These are phyloP conservation scores for Drosophila repleta DNA, from an alignment of 1,140 invertebrate genomes.

Conservation along the genomic window DNA sequence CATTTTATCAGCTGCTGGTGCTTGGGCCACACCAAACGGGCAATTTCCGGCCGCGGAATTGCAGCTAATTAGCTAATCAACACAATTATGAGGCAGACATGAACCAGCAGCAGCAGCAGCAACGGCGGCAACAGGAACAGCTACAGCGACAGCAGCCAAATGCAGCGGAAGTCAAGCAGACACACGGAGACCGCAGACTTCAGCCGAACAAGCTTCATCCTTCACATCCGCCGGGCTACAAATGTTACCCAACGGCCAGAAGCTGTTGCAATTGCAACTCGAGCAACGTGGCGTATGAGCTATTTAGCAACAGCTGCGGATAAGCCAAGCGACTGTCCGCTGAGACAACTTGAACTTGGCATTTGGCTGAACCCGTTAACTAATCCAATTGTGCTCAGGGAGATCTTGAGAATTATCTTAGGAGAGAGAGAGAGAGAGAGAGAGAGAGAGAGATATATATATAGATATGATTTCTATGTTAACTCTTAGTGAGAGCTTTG, in stretches of 20 bases:
- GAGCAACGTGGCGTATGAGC: conserved; percentile 14
- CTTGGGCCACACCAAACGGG: conserved; percentile 40
- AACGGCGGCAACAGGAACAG: background rate
- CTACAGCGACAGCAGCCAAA: conserved; percentile 10
- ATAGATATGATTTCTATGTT: too few relatives aligned
- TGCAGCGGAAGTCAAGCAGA: conserved; percentile 63
- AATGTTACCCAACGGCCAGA: conserved; percentile 3
- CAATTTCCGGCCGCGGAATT: conserved; percentile 77
- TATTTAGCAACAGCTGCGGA: conserved; percentile 5
- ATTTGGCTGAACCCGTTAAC: too few relatives aligned
- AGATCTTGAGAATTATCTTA: too few relatives aligned
- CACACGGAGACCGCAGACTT: conserved; percentile 21
- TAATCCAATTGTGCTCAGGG: too few relatives aligned
- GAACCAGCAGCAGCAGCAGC: background rate
- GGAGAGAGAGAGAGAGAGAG: too few relatives aligned
- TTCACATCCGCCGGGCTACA: conserved; percentile 15
- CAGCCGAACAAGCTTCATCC: background rate
- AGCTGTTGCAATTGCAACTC: background rate
- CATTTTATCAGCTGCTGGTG: conserved; percentile 40
- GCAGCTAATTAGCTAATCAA: conserved; percentile 81
- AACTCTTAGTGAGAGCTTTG: too few relatives aligned
- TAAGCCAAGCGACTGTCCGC: too few relatives aligned
- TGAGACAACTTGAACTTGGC: too few relatives aligned
- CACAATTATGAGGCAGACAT: conserved; percentile 63
- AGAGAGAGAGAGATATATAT: too few relatives aligned